Conservation (phyloP, 2,888 invertebrate species). For the Periphyllus acericola region DNA sequence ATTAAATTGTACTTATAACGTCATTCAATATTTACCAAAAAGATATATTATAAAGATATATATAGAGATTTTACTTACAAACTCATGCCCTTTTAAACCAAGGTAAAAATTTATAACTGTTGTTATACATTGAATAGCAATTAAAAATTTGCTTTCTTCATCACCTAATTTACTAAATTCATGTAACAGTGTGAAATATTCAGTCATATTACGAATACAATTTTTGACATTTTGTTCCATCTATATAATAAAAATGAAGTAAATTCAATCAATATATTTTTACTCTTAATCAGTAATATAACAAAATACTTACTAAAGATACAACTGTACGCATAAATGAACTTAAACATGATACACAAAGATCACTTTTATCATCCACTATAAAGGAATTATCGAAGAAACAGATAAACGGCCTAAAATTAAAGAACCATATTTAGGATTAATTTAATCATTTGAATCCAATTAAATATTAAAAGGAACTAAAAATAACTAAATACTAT, state of each 20-base stretch:
- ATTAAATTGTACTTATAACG: neutral
- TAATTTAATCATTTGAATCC: neutral
- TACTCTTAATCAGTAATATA: neutral
- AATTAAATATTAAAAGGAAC: too few species aligned
- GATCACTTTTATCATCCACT: slow-evolving; percentile 34
- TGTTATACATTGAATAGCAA: slow-evolving; percentile 87
- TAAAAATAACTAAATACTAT: too few species aligned
- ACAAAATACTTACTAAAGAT: slow-evolving; percentile 74
- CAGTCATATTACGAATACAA: slow-evolving; percentile 70
- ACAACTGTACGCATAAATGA: slow-evolving; percentile 90
- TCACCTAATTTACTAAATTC: slow-evolving; percentile 97
- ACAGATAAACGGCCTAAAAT: slow-evolving; percentile 53
- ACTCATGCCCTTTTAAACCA: slow-evolving; percentile 81
- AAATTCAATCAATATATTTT: neutral
- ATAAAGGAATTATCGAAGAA: slow-evolving; percentile 40
- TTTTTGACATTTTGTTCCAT: slow-evolving; percentile 61
- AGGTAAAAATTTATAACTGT: slow-evolving; percentile 93
- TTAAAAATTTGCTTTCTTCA: slow-evolving; percentile 88
- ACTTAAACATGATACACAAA: slow-evolving; percentile 85
- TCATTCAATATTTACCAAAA: neutral
- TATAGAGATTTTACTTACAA: slow-evolving; percentile 69
- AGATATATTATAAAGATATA: neutral
- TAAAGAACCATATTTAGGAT: neutral
- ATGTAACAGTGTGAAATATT: slow-evolving; percentile 90
- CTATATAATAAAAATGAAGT: slow-evolving; percentile 40